Evolutionary conservation across 2,113 vertebrate genomes (phyloP).

Genomic region (Aegotheles bennettii): DNA sequence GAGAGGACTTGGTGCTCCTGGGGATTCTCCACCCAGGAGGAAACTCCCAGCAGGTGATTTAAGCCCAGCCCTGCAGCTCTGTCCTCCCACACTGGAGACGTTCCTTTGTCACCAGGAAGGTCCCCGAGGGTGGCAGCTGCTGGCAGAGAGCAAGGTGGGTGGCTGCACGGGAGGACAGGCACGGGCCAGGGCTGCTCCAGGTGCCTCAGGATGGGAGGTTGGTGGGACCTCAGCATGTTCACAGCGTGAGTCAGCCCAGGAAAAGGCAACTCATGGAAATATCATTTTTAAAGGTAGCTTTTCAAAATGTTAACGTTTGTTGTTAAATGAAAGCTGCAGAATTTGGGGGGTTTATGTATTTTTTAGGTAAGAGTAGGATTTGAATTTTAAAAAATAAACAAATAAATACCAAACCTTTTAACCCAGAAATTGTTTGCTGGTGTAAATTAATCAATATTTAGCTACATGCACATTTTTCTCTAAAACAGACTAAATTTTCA

Average conservation of each 20-base stretch:
- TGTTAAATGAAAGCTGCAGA: neutral
- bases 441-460: neutral
- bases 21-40: neutral
- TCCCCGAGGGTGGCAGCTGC: neutral
- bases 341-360: neutral
- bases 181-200: rapidly evolving
- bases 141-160: neutral
- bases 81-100: rapidly evolving
- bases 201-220: neutral
- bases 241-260: rapidly evolving
- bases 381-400: neutral
- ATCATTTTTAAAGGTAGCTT: neutral
- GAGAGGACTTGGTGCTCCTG: rapidly evolving
- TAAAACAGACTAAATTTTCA: neutral
- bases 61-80: neutral
- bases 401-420: neutral
- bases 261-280: neutral
- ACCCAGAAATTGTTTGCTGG: neutral
- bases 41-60: rapidly evolving
- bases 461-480: neutral
- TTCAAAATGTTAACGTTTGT: neutral
- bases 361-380: neutral
- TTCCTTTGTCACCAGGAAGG: rapidly evolving
- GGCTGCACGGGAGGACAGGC: neutral
- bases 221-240: neutral